Conservation (phyloP, 2,888 invertebrate species). For the Cistogaster globosa region DNA sequence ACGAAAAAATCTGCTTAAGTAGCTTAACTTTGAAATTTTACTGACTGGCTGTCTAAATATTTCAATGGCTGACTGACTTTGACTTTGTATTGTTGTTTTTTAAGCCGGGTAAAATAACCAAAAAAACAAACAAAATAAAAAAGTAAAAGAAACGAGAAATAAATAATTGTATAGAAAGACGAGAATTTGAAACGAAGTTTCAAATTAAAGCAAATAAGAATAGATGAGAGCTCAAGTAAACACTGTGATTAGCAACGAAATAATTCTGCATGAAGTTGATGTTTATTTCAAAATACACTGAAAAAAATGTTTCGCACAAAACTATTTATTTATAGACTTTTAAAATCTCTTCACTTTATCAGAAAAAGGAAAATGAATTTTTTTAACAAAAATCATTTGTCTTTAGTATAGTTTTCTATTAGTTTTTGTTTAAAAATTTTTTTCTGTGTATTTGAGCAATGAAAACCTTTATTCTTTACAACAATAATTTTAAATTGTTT, state of each 20-base stretch:
- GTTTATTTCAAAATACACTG: not conserved
- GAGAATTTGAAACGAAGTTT: conserved; percentile 14
- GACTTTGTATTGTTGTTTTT: conserved; percentile 57
- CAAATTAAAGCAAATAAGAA: conserved; percentile 19
- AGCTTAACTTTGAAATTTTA: conserved; percentile 66
- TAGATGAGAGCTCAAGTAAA: conserved; percentile 24
- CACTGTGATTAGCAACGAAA: not conserved
- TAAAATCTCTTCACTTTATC: too few relatives aligned
- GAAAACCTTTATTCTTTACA: too few relatives aligned
- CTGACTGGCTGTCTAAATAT: conserved; percentile 32
- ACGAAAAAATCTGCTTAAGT: conserved; percentile 60
- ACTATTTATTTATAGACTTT: not conserved
- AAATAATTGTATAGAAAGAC: conserved; percentile 17
- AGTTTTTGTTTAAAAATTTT: too few relatives aligned
- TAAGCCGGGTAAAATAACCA: conserved; percentile 6
- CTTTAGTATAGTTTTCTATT: too few relatives aligned
- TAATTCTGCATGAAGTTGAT: conserved; percentile 17
- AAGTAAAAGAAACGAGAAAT: not conserved
- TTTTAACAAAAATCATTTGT: too few relatives aligned
- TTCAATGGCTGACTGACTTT: conserved; percentile 59
- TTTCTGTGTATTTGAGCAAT: too few relatives aligned
- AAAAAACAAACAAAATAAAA: too few relatives aligned
- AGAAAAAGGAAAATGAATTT: too few relatives aligned
- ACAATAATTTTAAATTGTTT: too few relatives aligned
- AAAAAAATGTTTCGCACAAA: not conserved